A percentile compares a stretch with the other conserved stretches of the same genome.
Evolutionary conservation across 1,140 invertebrate genomes (phyloP).

Genomic region (Apis mellifera): Amel_HAv3.1 CM009934.2:4184501-4185000

Average conservation of each 20-base stretch:
- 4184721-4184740: neutral
- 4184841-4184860: slow-evolving; percentile 61
- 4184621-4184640: neutral
- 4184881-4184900: slow-evolving; percentile 38
- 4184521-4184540: too few species aligned
- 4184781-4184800: slow-evolving; percentile 34
- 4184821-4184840: slow-evolving; percentile 13
- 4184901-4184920: slow-evolving; percentile 39
- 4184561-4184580: too few species aligned
- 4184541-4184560: too few species aligned
- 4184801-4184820: slow-evolving; percentile 13
- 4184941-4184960: slow-evolving; percentile 33
- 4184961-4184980: slow-evolving; percentile 28
- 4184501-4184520: too few species aligned
- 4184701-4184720: neutral
- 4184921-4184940: neutral
- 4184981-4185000: neutral
- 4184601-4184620: neutral
- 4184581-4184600: neutral
- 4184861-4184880: slow-evolving; percentile 18
- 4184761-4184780: neutral
- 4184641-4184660: neutral
- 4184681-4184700: neutral
- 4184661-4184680: neutral
- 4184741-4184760: slow-evolving; percentile 68